A percentile compares a stretch with the other conserved stretches of the same genome.
Conservation (phyloP, 2,797 vertebrate species). For the Cephalopachus bancanus region DNA sequence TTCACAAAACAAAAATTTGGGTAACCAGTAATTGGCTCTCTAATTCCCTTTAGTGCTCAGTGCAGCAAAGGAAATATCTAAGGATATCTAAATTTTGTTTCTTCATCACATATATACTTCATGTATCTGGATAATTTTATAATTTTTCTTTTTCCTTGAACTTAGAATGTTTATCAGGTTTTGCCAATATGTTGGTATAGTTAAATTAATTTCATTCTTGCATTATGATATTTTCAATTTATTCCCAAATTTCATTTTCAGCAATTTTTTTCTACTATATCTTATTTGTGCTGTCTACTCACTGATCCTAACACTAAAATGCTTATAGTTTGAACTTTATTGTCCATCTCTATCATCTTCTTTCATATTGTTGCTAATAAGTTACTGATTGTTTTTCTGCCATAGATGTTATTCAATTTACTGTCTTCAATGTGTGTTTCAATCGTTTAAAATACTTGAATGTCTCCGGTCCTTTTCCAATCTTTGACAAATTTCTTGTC, state of each 20-base stretch:
- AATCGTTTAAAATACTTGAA: neutral
- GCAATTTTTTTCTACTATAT: neutral
- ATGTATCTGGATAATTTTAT: neutral
- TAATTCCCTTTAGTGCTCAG: neutral
- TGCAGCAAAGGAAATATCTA: neutral
- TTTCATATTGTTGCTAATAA: neutral
- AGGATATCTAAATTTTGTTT: neutral
- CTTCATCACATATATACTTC: neutral
- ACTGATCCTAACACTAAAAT: neutral
- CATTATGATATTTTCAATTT: neutral
- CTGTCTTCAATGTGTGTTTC: neutral
- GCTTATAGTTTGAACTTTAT: neutral
- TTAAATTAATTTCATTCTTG: conserved; percentile 3
- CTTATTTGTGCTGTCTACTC: neutral
- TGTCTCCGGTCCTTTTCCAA: neutral
- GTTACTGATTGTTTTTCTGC: neutral
- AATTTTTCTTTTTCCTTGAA: conserved; percentile 21
- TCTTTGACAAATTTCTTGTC: neutral
- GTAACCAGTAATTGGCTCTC: neutral
- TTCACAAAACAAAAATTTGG: neutral
- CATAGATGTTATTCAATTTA: neutral
- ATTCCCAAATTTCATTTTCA: conserved; percentile 16
- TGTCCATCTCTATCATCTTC: neutral
- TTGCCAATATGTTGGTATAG: neutral
- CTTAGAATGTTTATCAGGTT: neutral